Percentiles rank a stretch among this genome's conserved stretches.
Conservation (phyloP, 2,113 vertebrate species). For the Cynocephalus volans region DNA sequence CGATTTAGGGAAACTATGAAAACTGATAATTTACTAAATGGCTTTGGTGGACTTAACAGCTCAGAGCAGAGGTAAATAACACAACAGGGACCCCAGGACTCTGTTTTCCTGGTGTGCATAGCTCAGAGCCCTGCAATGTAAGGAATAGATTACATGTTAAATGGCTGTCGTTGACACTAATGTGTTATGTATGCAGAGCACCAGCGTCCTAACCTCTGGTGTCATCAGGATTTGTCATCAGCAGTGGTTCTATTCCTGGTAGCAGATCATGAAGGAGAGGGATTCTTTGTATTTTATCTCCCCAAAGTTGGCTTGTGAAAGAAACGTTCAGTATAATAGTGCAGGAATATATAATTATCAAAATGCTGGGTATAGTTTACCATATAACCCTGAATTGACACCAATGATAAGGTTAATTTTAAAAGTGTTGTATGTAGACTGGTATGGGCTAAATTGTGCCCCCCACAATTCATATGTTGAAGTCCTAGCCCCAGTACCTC, state of each 20-base stretch:
- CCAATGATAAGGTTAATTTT: not conserved
- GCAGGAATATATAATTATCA: not conserved
- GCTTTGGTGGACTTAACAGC: conserved; percentile 90
- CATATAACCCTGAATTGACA: not conserved
- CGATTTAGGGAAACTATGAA: conserved; percentile 97
- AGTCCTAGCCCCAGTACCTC: not conserved
- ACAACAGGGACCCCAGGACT: conserved; percentile 87
- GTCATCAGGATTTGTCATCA: not conserved
- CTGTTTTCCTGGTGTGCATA: conserved; percentile 85
- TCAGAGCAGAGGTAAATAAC: conserved; percentile 90
- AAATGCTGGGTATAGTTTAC: not conserved
- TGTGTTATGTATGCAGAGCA: rapidly evolving
- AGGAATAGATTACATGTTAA: conserved; percentile 88
- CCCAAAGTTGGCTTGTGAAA: not conserved
- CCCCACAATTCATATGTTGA: not conserved
- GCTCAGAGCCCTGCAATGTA: conserved; percentile 72
- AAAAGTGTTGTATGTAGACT: not conserved
- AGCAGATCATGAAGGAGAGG: conserved; percentile 26
- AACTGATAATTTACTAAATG: conserved; percentile 95
- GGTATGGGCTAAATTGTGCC: not conserved
- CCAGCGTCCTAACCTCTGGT: conserved; percentile 60
- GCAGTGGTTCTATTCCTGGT: not conserved
- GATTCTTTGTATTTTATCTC: not conserved
- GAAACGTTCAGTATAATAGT: not conserved
- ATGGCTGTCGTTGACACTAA: conserved; percentile 79